Conservation (phyloP, 2,113 vertebrate species). For the Apodemus speciosus region DNA sequence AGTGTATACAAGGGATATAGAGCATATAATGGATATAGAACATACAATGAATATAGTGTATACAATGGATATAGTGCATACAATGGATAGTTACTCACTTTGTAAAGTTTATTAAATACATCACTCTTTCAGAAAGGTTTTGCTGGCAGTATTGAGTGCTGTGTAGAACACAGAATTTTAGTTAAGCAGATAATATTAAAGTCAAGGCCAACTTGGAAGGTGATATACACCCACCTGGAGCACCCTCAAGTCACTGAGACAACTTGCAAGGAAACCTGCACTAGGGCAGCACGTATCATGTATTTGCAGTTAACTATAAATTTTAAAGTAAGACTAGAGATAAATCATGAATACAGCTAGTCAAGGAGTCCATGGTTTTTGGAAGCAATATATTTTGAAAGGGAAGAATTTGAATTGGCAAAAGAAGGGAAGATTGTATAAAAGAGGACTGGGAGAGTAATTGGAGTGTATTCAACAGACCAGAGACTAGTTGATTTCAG, state of each 20-base stretch:
- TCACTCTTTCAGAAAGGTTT: slow-evolving; percentile 11
- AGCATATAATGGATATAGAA: not conserved
- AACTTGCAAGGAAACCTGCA: not conserved
- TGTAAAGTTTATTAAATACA: not conserved
- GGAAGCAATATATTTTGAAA: slow-evolving; percentile 14
- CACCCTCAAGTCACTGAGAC: not conserved
- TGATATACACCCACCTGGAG: not conserved
- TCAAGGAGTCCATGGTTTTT: slow-evolving; percentile 21
- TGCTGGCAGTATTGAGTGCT: not conserved
- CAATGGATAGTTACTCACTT: not conserved
- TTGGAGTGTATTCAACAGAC: not conserved
- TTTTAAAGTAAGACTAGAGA: not conserved
- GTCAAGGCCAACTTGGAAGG: not conserved
- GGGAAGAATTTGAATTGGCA: not conserved
- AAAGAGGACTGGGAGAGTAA: not conserved
- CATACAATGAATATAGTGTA: not conserved
- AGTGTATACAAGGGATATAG: not conserved
- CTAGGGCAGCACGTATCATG: not conserved
- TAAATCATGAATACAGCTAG: not conserved
- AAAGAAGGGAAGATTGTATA: not conserved
- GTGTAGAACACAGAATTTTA: not conserved
- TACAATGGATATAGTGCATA: not conserved
- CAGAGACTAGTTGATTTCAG: not conserved
- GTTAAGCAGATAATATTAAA: not conserved
- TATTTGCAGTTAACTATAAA: not conserved